Conservation (phyloP, 2,888 invertebrate genomes). For the Eupelmus urozonus region DNA sequence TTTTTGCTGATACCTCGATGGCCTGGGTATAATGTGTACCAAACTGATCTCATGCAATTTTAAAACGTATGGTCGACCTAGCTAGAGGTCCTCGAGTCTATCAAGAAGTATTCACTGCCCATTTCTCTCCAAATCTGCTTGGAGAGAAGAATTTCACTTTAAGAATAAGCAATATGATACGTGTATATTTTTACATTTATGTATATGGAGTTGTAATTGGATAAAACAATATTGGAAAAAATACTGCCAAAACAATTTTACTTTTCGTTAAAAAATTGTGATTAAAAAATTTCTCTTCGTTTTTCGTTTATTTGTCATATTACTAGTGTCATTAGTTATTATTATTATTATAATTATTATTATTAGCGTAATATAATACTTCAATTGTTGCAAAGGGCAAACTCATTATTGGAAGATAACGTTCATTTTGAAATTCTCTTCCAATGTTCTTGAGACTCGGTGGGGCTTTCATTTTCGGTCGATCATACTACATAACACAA, state of each 20-base stretch:
- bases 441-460: slow-evolving; percentile 57
- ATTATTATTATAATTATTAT: slow-evolving; percentile 12
- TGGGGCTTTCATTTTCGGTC: slow-evolving; percentile 53
- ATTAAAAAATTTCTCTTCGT: neutral
- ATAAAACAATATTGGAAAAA: neutral
- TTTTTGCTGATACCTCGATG: slow-evolving; percentile 58
- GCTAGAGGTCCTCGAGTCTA: slow-evolving; percentile 54
- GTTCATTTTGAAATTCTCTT: slow-evolving; percentile 49
- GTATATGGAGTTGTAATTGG: slow-evolving; percentile 6
- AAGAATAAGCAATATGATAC: slow-evolving; percentile 48
- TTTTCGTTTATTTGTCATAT: slow-evolving; percentile 8
- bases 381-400: slow-evolving; percentile 44
- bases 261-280: neutral
- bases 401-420: slow-evolving; percentile 44
- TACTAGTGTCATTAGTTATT: neutral
- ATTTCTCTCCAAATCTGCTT: slow-evolving; percentile 49
- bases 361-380: slow-evolving; percentile 19
- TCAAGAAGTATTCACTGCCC: slow-evolving; percentile 59
- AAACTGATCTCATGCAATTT: slow-evolving; percentile 60
- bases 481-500: slow-evolving; percentile 57
- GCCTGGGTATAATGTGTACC: slow-evolving; percentile 61
- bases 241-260: slow-evolving; percentile 4
- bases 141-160: slow-evolving; percentile 41
- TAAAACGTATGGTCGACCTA: slow-evolving; percentile 60
- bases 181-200: neutral